phyloP scores from a whole-genome alignment of 2,797 vertebrate species.

The Myotis myotis region DNA sequence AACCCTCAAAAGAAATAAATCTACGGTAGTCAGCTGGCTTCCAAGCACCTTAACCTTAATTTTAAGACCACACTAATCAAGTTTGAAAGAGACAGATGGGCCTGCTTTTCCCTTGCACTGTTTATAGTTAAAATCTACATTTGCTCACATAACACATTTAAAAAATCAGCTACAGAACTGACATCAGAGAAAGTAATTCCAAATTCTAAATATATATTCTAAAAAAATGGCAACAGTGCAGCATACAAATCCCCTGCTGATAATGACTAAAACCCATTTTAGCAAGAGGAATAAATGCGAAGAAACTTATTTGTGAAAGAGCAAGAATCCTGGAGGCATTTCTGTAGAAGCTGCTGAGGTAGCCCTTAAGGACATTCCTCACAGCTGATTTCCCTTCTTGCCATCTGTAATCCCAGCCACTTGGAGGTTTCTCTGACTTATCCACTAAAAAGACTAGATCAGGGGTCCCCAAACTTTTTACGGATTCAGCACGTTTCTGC shows the following conservation, averaged over 20 bases:
- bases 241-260: constrained; percentile 29
- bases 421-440: neutral
- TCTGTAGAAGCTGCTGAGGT: neutral
- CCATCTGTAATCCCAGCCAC: neutral
- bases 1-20: constrained; percentile 53
- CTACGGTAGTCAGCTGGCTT: neutral
- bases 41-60: constrained; percentile 57
- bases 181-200: constrained; percentile 68
- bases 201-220: constrained; percentile 67
- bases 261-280: constrained; percentile 37
- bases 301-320: constrained; percentile 23
- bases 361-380: neutral
- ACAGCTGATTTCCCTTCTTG: neutral
- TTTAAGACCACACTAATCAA: constrained; percentile 37
- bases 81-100: constrained; percentile 68
- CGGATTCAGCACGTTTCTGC: too few relatives aligned
- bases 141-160: constrained; percentile 67
- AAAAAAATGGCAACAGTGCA: constrained; percentile 44
- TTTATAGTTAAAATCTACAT: constrained; percentile 70
- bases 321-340: neutral
- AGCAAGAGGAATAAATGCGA: neutral
- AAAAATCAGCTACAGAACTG: constrained; percentile 62
- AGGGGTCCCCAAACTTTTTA: too few relatives aligned
- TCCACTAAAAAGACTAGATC: neutral
- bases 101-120: constrained; percentile 34